phyloP scores from a whole-genome alignment of 1,140 invertebrate species.

The Aphaenogaster ashmeadi region DNA sequence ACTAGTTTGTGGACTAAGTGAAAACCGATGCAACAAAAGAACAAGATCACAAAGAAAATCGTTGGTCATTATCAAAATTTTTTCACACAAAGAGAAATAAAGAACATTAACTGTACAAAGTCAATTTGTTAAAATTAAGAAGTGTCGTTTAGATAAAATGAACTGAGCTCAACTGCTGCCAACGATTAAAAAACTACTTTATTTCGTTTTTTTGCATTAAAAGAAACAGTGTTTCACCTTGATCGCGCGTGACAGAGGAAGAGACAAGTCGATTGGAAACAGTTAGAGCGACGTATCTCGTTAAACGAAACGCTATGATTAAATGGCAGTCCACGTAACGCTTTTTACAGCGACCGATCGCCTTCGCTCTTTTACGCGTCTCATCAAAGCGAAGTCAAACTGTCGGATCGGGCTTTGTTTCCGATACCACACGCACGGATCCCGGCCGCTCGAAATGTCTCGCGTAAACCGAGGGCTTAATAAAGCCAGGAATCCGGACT shows the following conservation, averaged over 20 bases:
- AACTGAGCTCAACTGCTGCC: too few relatives aligned
- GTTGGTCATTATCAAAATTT: too few relatives aligned
- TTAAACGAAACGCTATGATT: constrained; percentile 63
- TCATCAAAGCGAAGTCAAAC: constrained; percentile 70
- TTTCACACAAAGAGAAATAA: too few relatives aligned
- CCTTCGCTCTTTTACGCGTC: constrained; percentile 67
- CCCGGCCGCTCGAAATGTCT: constrained; percentile 69
- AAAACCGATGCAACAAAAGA: too few relatives aligned
- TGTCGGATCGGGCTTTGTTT: constrained; percentile 71
- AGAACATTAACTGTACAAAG: too few relatives aligned
- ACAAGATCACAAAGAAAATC: too few relatives aligned
- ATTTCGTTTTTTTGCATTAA: neutral
- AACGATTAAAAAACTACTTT: too few relatives aligned
- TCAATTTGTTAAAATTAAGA: too few relatives aligned
- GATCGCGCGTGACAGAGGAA: neutral
- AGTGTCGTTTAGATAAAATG: too few relatives aligned
- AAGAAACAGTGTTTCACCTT: neutral
- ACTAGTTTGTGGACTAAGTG: too few relatives aligned
- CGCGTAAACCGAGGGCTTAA: constrained; percentile 77
- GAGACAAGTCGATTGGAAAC: constrained; percentile 47
- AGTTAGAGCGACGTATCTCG: constrained; percentile 28
- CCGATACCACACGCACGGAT: constrained; percentile 60
- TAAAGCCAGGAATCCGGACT: constrained; percentile 77
- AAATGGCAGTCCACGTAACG: constrained; percentile 44
- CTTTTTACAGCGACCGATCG: constrained; percentile 65